phyloP scores from a whole-genome alignment of 2,113 vertebrate genomes.

The Semicossyphus pulcher region DNA sequence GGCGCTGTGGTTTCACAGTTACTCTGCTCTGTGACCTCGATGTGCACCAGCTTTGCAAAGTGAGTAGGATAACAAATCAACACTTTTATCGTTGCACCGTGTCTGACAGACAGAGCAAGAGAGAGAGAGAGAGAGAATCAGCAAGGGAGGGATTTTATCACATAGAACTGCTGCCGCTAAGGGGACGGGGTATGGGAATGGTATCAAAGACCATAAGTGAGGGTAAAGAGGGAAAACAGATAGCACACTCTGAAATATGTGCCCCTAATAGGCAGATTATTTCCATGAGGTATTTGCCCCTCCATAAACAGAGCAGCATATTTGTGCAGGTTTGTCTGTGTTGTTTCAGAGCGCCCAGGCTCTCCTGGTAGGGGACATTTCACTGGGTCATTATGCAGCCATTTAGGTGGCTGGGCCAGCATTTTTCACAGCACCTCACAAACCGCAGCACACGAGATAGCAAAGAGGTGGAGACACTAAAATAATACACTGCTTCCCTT shows the following conservation, averaged over 20 bases:
- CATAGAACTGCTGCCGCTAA: neutral
- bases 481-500: constrained; percentile 42
- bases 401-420: constrained; percentile 59
- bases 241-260: constrained; percentile 58
- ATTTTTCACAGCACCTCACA: constrained; percentile 67
- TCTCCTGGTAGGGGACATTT: constrained; percentile 68
- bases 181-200: constrained; percentile 42
- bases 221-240: constrained; percentile 53
- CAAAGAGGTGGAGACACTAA: constrained; percentile 59
- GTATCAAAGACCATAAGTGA: constrained; percentile 54
- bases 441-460: constrained; percentile 53
- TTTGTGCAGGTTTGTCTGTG: constrained; percentile 72
- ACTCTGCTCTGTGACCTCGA: constrained; percentile 59
- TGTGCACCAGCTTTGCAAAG: constrained; percentile 36
- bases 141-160: constrained; percentile 46
- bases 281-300: constrained; percentile 60
- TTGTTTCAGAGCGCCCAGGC: constrained; percentile 73
- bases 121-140: constrained; percentile 22
- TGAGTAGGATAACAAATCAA: constrained; percentile 56
- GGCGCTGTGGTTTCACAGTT: constrained; percentile 66
- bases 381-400: constrained; percentile 65
- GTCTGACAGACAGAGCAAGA: neutral
- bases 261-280: constrained; percentile 68
- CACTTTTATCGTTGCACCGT: constrained; percentile 35
- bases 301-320: constrained; percentile 53